phyloP scores from a whole-genome alignment of 2,888 invertebrate species.

The Drosophila emarginata region DNA sequence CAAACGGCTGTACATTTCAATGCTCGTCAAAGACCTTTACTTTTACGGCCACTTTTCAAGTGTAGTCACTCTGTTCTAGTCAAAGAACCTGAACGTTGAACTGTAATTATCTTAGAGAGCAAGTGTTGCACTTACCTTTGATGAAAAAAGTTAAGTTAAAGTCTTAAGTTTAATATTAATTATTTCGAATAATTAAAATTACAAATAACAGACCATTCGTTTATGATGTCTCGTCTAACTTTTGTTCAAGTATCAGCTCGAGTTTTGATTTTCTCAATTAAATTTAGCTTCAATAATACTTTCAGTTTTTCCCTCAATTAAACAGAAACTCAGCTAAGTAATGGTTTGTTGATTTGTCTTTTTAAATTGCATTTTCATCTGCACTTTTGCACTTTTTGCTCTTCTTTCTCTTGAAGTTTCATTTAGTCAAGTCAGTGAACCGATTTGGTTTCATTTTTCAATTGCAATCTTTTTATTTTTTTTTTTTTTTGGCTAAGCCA shows the following conservation, averaged over 20 bases:
- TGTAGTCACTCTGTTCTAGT: neutral
- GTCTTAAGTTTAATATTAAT: no score
- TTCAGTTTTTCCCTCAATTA: neutral
- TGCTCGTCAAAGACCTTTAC: neutral
- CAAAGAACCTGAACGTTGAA: no score
- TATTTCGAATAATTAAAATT: no score
- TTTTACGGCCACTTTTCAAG: neutral
- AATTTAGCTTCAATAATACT: neutral
- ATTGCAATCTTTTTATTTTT: neutral
- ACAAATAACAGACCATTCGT: no score
- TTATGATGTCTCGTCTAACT: no score
- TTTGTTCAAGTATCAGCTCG: no score
- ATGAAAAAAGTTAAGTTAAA: no score
- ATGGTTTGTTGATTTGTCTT: neutral
- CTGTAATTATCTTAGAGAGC: no score
- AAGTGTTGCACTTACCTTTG: no score
- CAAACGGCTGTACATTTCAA: neutral
- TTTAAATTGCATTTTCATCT: neutral
- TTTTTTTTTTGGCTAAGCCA: neutral
- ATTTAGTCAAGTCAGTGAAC: neutral
- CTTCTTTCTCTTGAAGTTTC: neutral
- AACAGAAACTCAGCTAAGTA: neutral
- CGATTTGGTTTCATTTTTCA: slow-evolving; percentile 3
- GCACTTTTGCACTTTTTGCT: no score
- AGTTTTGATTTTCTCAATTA: no score